Percentiles rank a stretch among this genome's conserved stretches.
phyloP scores from a whole-genome alignment of 1,140 invertebrate genomes.

The Meloidogyne hapla region DNA sequence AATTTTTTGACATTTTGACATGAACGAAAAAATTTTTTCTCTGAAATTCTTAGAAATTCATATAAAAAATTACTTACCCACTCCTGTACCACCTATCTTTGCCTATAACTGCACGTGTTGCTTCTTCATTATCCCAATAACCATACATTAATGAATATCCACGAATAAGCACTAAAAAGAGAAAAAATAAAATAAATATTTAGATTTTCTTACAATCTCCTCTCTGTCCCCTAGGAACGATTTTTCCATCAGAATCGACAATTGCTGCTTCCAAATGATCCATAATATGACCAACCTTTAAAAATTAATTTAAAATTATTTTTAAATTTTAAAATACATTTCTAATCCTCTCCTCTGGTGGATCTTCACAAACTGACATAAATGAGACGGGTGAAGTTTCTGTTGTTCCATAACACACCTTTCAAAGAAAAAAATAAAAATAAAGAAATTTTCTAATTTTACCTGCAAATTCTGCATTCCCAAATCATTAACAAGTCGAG shows the following conservation, averaged over 20 bases:
- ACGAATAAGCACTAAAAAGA: slow-evolving; percentile 72
- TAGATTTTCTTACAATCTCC: slow-evolving; percentile 72
- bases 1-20: slow-evolving; percentile 15
- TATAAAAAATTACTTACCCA: slow-evolving; percentile 72
- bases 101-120: slow-evolving; percentile 75
- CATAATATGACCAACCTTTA: slow-evolving; percentile 72
- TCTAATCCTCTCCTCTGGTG: slow-evolving; percentile 71
- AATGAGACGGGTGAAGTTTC: slow-evolving; percentile 76
- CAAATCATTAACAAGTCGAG: slow-evolving; percentile 57
- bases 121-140: slow-evolving; percentile 82
- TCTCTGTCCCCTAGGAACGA: slow-evolving; percentile 74
- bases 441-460: slow-evolving; percentile 35
- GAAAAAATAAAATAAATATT: background rate
- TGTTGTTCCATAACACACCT: slow-evolving; percentile 83
- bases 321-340: slow-evolving; percentile 66
- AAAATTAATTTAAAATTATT: background rate
- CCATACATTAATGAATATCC: slow-evolving; percentile 79
- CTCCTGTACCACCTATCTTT: slow-evolving; percentile 81
- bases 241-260: slow-evolving; percentile 73
- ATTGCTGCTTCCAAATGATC: slow-evolving; percentile 79
- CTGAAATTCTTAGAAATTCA: no score
- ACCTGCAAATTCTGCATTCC: slow-evolving; percentile 45
- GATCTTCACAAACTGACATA: slow-evolving; percentile 69
- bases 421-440: slow-evolving; percentile 48
- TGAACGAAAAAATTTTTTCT: background rate